phyloP scores from a whole-genome alignment of 2,797 vertebrate species.

The Rousettus madagascariensis region DNA sequence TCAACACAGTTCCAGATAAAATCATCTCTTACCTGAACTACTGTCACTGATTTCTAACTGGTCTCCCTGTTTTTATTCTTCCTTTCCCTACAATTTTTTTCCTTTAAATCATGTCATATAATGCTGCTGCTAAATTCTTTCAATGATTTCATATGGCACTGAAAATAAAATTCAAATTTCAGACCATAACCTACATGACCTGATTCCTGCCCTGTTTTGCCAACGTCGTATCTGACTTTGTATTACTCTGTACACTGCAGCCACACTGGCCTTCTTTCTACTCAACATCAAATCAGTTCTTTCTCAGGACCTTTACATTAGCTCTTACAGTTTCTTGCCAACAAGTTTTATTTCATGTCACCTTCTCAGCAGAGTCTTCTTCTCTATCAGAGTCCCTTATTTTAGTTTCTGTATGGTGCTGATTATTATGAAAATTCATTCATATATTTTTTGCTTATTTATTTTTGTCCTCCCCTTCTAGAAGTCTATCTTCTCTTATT shows the following conservation, averaged over 20 bases:
- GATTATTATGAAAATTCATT: not conserved
- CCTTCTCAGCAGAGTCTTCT: not conserved
- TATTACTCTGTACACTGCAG: not conserved
- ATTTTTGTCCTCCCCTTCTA: not conserved
- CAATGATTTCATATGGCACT: not conserved
- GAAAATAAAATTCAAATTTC: conserved; percentile 26
- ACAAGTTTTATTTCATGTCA: not conserved
- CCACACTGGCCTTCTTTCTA: not conserved
- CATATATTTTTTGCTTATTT: not conserved
- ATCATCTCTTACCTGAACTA: not conserved
- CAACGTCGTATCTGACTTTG: not conserved
- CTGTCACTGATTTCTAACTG: not conserved
- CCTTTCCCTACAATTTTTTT: not conserved
- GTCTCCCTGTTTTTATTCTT: not conserved
- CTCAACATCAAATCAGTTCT: not conserved
- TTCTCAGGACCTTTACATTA: not conserved
- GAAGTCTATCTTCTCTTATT: not conserved
- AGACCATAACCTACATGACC: not conserved
- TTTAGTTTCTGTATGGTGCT: not conserved
- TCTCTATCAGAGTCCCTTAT: not conserved
- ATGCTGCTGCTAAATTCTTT: not conserved
- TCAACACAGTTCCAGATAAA: not conserved
- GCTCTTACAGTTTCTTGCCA: not conserved
- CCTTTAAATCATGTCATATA: not conserved
- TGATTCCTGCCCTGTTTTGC: not conserved